These are phyloP conservation scores for Tachina lurida DNA, from an alignment of 2,888 invertebrate genomes.

Conservation along the genomic window DNA sequence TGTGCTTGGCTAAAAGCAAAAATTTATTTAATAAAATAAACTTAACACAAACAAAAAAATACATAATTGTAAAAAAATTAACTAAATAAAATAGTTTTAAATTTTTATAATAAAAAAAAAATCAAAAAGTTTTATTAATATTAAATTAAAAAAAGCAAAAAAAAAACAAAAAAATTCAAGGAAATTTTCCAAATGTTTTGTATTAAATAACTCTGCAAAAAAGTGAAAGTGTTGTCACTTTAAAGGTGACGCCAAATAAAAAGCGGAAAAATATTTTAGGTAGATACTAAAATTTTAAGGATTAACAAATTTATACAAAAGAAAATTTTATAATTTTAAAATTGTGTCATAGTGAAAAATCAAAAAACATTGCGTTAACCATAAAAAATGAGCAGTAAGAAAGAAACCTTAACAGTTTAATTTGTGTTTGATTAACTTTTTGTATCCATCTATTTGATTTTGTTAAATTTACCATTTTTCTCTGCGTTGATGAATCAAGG, in stretches of 20 bases:
- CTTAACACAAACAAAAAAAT: slow-evolving; percentile 15
- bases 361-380: slow-evolving; percentile 26
- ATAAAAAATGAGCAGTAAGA: slow-evolving; percentile 28
- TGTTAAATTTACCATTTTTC: slow-evolving; percentile 1
- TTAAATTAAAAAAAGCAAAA: not conserved
- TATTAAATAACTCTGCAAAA: slow-evolving; percentile 36
- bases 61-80: slow-evolving; percentile 9
- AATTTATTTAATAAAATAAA: slow-evolving; percentile 12
- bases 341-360: not conserved
- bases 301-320: not conserved
- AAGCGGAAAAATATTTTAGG: slow-evolving; percentile 12
- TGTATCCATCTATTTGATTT: not conserved
- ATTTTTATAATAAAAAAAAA: not conserved
- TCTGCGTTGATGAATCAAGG: slow-evolving; percentile 20
- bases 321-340: not conserved
- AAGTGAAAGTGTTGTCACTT: slow-evolving; percentile 58
- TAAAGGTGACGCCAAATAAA: slow-evolving; percentile 52
- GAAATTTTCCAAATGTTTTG: slow-evolving; percentile 26
- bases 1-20: not conserved
- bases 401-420: slow-evolving; percentile 9
- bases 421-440: slow-evolving; percentile 22
- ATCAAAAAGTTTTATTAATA: not conserved
- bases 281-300: not conserved
- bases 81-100: not conserved
- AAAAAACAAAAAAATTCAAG: not conserved